A percentile compares a stretch with the other conserved stretches of the same genome.
These are phyloP conservation scores for Oligia strigilis DNA, from an alignment of 2,888 invertebrate species.

Conservation along the genomic window DNA sequence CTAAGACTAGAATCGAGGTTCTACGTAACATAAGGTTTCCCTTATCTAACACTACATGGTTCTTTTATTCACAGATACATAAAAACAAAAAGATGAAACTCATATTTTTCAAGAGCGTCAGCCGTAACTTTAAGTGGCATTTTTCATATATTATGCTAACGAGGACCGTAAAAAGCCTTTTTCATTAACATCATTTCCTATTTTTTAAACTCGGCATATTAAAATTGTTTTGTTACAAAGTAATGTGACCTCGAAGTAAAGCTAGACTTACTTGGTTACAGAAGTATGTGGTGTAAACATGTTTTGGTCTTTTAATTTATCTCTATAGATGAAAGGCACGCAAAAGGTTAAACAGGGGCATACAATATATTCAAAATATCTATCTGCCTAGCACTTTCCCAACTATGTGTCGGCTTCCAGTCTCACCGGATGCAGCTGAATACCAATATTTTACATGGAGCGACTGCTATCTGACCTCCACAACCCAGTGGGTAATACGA, in stretches of 20 bases:
- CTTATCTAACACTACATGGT: slow-evolving; percentile 27
- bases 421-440: not conserved
- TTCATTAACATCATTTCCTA: slow-evolving; percentile 47
- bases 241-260: slow-evolving; percentile 24
- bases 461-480: not conserved
- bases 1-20: slow-evolving; percentile 22
- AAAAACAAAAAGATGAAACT: slow-evolving; percentile 53
- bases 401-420: not conserved
- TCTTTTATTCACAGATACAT: slow-evolving; percentile 46
- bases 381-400: not conserved
- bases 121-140: slow-evolving; percentile 53
- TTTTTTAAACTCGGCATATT: slow-evolving; percentile 32
- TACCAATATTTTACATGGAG: not conserved
- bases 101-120: slow-evolving; percentile 52
- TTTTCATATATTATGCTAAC: slow-evolving; percentile 59
- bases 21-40: slow-evolving; percentile 17
- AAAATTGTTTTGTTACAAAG: slow-evolving; percentile 33
- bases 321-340: not conserved
- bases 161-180: slow-evolving; percentile 43
- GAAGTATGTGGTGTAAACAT: slow-evolving; percentile 22
- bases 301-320: slow-evolving; percentile 25
- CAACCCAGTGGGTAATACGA: not conserved
- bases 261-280: slow-evolving; percentile 2
- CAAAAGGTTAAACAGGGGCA: not conserved
- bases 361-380: not conserved